Conservation (phyloP, 30 jellyfish, hydroid and myxozoan genomes). For the Catostylus mosaicus region DNA sequence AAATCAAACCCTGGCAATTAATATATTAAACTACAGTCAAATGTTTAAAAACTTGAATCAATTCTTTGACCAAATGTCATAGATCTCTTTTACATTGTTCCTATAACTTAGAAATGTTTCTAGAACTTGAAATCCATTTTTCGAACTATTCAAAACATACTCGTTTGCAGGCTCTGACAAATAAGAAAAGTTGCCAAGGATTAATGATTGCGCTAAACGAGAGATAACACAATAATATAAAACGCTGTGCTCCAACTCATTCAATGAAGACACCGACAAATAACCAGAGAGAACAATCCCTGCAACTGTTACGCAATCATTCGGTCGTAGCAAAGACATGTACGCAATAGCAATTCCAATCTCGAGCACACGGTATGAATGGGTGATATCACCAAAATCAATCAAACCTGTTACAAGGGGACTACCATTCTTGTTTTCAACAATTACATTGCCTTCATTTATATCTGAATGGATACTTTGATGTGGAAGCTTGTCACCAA, state of each 20-base stretch:
- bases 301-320: slow-evolving; percentile 18
- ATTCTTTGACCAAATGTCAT: slow-evolving; percentile 1
- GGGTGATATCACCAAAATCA: slow-evolving; percentile 59
- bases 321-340: slow-evolving; percentile 24
- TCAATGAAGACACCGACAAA: slow-evolving; percentile 14
- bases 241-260: slow-evolving; percentile 18
- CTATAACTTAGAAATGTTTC: slow-evolving; percentile 17
- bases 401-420: slow-evolving; percentile 30
- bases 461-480: slow-evolving; percentile 42
- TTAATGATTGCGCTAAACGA: slow-evolving; percentile 33
- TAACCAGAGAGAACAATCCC: slow-evolving; percentile 47
- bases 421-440: background rate
- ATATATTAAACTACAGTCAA: too few species aligned
- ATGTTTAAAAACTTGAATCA: too few species aligned
- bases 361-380: slow-evolving; percentile 61
- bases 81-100: background rate
- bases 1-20: too few species aligned
- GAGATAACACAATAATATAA: slow-evolving; percentile 26
- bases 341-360: slow-evolving; percentile 54
- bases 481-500: slow-evolving; percentile 34
- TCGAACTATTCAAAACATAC: slow-evolving; percentile 9
- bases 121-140: slow-evolving; percentile 43
- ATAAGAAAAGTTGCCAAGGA: slow-evolving; percentile 45
- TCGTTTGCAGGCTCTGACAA: slow-evolving; percentile 36
- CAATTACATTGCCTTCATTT: slow-evolving; percentile 34